Base-by-base conservation (phyloP, 2,797 vertebrate genomes). In the Bothrops alternatus region DNA sequence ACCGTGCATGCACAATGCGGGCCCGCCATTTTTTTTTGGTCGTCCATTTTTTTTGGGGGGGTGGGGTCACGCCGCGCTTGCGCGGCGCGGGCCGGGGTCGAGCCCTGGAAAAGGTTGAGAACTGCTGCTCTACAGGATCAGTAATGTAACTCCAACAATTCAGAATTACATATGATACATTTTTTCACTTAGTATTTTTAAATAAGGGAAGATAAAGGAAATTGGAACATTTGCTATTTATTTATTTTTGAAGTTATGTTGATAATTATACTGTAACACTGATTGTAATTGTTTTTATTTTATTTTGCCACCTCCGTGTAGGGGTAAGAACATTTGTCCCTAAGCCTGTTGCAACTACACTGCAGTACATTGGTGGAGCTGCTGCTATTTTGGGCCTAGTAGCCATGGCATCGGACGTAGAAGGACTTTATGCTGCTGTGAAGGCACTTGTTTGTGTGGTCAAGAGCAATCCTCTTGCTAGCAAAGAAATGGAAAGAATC, bases 401-500 rank as follows among this genome's bases (percentile, higher is more conserved):
- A 93, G 99, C 99, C 93, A 99, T 99, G 99, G 99, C 99, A 37
- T 99, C 99, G 0, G 99, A 99, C 32, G 99, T 99, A 94, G 99
- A 99, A 96, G 99, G 99, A 13, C 95, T 99, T 12, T 99, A 99
- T 47, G 99, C 99, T 0, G 99, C 99, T 1, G 99, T 99, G 95
- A 99, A 99, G 96, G 99, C 99, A 6, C 97, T 99, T 95, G 99
- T 99, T 91, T 99, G 99, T 73, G 99, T 99, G 3, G 99, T 99
- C 13, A 99, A 99, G 96, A 99, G 99, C 97, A 99, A 99, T 97
- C 98, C 99, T 4, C 94, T 99, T 95, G 99, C 99, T 96, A 99
- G 99, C 96, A 99, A 99, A 96, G 99, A 99, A 96, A 99, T 99
- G 99, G 99, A 99, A 97, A 98, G 99, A 87, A 99, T 99, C 96